A percentile compares a stretch with the other conserved stretches of the same genome.
phyloP scores from a whole-genome alignment of 2,113 vertebrate species.

The Thamnophis sirtalis region DNA sequence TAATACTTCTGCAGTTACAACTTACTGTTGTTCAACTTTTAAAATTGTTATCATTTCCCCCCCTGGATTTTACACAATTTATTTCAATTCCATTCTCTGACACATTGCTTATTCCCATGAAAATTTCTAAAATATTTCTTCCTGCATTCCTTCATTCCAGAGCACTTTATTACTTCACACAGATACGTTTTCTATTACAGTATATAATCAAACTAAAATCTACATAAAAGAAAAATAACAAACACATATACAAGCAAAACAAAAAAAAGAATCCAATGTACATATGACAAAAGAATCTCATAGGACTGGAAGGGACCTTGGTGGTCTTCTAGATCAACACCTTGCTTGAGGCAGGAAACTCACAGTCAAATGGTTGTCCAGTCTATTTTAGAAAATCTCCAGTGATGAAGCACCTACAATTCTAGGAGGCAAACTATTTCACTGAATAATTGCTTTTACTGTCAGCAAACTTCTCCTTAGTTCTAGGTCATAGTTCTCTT shows the following conservation, averaged over 20 bases:
- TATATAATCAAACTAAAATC: not conserved
- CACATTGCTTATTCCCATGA: not conserved
- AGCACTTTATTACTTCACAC: not conserved
- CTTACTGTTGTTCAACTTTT: not conserved
- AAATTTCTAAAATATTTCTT: not conserved
- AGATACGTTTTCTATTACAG: not conserved
- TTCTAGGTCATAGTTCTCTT: too few species aligned
- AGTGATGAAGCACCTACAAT: too few species aligned
- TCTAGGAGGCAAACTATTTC: too few species aligned
- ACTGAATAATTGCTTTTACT: too few species aligned
- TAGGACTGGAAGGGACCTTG: too few species aligned
- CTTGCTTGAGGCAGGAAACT: too few species aligned
- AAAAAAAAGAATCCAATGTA: not conserved
- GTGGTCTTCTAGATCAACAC: too few species aligned
- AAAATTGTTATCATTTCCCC: not conserved
- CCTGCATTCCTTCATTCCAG: not conserved
- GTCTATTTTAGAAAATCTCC: too few species aligned
- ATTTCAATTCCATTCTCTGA: not conserved
- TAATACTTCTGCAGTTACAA: not conserved
- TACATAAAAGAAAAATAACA: not conserved
- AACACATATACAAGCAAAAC: not conserved
- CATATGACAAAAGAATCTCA: not conserved
- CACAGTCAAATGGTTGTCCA: too few species aligned
- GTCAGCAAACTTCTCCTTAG: too few species aligned
- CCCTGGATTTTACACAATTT: not conserved